Percentiles rank a stretch among this genome's conserved stretches.
phyloP scores from a whole-genome alignment of 2,888 invertebrate species.

The Gortyna flavago region DNA sequence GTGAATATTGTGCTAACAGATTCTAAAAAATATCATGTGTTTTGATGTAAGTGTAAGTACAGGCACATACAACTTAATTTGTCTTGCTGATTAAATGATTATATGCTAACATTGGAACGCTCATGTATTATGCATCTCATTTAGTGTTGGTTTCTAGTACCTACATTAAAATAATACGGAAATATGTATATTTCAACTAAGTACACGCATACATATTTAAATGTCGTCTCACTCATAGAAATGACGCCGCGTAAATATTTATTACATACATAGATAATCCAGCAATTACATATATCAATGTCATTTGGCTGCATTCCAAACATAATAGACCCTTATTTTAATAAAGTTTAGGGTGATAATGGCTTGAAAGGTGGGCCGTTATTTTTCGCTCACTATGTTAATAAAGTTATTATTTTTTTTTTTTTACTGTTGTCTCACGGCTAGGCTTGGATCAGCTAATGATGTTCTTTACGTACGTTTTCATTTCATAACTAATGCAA shows the following conservation, averaged over 20 bases:
- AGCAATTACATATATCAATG: conserved; percentile 41
- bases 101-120: background rate
- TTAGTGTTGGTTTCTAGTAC: conserved; percentile 23
- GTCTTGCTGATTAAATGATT: conserved; percentile 26
- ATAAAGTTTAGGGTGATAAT: conserved; percentile 44
- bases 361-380: conserved; percentile 13
- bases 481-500: background rate
- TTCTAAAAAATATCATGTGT: background rate
- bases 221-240: conserved; percentile 36
- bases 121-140: conserved; percentile 43
- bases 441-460: background rate
- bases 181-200: conserved; percentile 38
- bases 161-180: conserved; percentile 30
- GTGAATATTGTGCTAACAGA: too few species aligned
- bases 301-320: conserved; percentile 60
- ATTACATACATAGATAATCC: conserved; percentile 41
- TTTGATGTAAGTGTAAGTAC: background rate
- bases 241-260: conserved; percentile 29
- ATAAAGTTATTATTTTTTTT: conserved; percentile 16
- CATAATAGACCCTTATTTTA: conserved; percentile 31
- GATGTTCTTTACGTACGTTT: background rate
- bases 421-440: background rate
- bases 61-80: conserved; percentile 4
- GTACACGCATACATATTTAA: conserved; percentile 39
- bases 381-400: conserved; percentile 51